Evolutionary conservation across 2,888 invertebrate species (phyloP).

Genomic region (Eulithis testata): DNA sequence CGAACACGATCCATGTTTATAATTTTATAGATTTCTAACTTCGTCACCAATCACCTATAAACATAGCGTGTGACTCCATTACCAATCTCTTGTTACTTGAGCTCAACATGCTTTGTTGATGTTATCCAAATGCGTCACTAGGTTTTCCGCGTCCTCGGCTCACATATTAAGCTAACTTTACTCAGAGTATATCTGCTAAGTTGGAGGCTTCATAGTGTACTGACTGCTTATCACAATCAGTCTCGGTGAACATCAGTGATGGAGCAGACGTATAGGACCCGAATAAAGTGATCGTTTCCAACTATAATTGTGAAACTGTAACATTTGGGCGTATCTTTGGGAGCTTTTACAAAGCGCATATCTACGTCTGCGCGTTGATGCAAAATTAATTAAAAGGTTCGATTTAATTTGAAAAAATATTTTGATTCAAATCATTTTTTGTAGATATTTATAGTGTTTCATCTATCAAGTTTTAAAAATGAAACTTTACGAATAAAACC

Average conservation of each 20-base stretch:
- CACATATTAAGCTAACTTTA: constrained; percentile 43
- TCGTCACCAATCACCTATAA: background rate
- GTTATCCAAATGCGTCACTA: constrained; percentile 9
- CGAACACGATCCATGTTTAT: too few relatives aligned
- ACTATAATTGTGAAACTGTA: constrained; percentile 14
- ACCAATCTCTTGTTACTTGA: constrained; percentile 1
- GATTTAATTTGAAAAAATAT: background rate
- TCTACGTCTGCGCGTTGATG: background rate
- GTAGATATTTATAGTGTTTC: too few relatives aligned
- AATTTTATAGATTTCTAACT: too few relatives aligned
- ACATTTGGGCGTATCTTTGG: background rate
- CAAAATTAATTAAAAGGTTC: background rate
- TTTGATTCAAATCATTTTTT: too few relatives aligned
- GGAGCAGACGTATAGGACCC: constrained; percentile 45
- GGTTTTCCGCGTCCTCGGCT: constrained; percentile 39
- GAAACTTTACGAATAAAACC: too few relatives aligned
- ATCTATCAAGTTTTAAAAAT: too few relatives aligned
- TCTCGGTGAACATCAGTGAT: constrained; percentile 51
- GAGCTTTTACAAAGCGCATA: background rate
- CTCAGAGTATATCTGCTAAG: constrained; percentile 51
- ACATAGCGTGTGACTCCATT: constrained; percentile 2
- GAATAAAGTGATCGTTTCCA: constrained; percentile 8
- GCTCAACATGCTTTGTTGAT: constrained; percentile 3
- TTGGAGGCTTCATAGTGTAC: constrained; percentile 53
- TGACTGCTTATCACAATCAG: constrained; percentile 47